Evolutionary conservation across 92 coral and sea anemone species (phyloP), one percentile per base, ranked within the genome.

Genomic region (Porites lobata): DNA sequence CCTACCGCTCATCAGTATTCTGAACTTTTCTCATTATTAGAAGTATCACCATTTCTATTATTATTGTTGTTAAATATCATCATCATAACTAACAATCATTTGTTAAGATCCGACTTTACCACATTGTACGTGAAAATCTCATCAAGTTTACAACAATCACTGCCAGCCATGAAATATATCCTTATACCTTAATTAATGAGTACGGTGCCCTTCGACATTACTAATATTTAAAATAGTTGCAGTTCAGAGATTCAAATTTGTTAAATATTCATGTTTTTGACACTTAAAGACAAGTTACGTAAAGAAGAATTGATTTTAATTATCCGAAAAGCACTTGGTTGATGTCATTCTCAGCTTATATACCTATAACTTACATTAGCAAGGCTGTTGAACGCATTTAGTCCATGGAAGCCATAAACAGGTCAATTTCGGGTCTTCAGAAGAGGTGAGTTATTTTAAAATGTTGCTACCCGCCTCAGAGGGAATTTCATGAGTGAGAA

Each of bases 201-300:
- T 3, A 3, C 26, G 18, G 8, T 21, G 21, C n/a, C 69, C 76
- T 29, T 69, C 57, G 72, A 51, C 15, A 32, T 26, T 68, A 21
- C 14, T 66, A 11, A 29, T n/a, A 69, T 69, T 53, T 26, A 13
- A 69, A 69, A 56, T 81, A n/a, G 13, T 54, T 71, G 86, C 65
- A 43, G 20, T 50, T 17, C 17, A 68, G 75, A 13, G 56, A 32
- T 68, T 56, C 13, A 70, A 9, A 56, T 70, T 32, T 58, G 74
- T 71, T 82, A 70, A 82, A 82, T 82, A 82, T 82, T 82, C 86
- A 70, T 82, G 78, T 26, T 70, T 50, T 70, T 82, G 78, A 54
- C 78, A 81, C 77, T 81, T 29, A 69, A 67, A 62, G 76, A 69
- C 66, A 54, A 50, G 54, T 81, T 22, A 68, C 26, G 58, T 24